phyloP scores from a whole-genome alignment of 1,140 invertebrate genomes.

The Delia radicum region DNA sequence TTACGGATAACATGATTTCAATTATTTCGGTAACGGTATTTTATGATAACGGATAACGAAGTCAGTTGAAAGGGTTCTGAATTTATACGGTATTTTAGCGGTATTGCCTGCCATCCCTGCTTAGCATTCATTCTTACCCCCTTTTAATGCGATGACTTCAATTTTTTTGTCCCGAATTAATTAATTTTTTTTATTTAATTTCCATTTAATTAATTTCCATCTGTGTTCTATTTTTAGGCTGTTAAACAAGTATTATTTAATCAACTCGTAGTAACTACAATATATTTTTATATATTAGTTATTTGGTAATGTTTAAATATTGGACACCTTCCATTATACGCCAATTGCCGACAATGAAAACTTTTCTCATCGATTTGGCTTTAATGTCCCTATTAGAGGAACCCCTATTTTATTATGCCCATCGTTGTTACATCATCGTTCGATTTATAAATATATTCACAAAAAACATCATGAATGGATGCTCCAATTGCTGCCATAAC shows the following conservation, averaged over 20 bases:
- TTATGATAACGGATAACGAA: too few relatives aligned
- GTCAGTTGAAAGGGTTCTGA: too few relatives aligned
- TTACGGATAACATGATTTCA: too few relatives aligned
- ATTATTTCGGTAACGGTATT: too few relatives aligned
- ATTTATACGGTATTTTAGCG: too few relatives aligned
- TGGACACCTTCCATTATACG: slow-evolving; percentile 55
- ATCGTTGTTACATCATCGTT: slow-evolving; percentile 76
- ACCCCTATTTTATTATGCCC: slow-evolving; percentile 82
- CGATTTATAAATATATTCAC: slow-evolving; percentile 79
- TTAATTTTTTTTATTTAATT: too few relatives aligned
- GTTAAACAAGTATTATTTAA: slow-evolving; percentile 75
- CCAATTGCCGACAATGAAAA: slow-evolving; percentile 75
- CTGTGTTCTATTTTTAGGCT: slow-evolving; percentile 46
- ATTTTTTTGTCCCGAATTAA: too few relatives aligned
- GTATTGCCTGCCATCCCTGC: too few relatives aligned
- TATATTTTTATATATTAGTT: slow-evolving; percentile 62
- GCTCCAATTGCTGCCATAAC: slow-evolving; percentile 78
- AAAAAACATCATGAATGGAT: slow-evolving; percentile 84
- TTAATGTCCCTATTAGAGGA: slow-evolving; percentile 77
- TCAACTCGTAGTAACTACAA: slow-evolving; percentile 71
- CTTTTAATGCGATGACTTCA: too few relatives aligned
- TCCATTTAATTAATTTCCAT: too few relatives aligned
- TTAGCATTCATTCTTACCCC: too few relatives aligned
- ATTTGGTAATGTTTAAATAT: slow-evolving; percentile 61
- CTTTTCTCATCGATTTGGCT: slow-evolving; percentile 71